Conservation (phyloP, 1,140 invertebrate species). For the Campodea augens region DNA sequence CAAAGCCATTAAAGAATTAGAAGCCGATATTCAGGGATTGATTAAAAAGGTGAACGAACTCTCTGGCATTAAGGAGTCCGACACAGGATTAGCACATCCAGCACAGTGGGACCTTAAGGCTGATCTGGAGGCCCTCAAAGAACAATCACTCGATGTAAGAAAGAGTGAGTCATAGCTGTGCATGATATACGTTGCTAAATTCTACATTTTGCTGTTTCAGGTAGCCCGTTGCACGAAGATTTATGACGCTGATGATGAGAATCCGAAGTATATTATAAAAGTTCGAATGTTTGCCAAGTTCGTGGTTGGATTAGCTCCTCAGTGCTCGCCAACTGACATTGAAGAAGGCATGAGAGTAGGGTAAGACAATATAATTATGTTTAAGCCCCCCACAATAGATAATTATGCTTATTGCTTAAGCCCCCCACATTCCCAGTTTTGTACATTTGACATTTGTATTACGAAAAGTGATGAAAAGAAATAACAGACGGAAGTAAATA, state of each 20-base stretch:
- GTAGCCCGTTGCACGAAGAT: slow-evolving; percentile 99
- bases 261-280: slow-evolving; percentile 99
- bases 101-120: slow-evolving; percentile 51
- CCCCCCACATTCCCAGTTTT: too few relatives aligned
- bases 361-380: too few relatives aligned
- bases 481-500: too few relatives aligned
- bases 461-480: too few relatives aligned
- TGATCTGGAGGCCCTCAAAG: slow-evolving; percentile 46
- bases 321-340: slow-evolving; percentile 98
- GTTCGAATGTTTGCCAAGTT: slow-evolving; percentile 99
- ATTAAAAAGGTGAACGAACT: slow-evolving; percentile 49
- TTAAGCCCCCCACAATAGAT: too few relatives aligned
- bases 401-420: too few relatives aligned
- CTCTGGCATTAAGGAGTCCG: slow-evolving; percentile 28
- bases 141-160: slow-evolving; percentile 35
- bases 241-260: slow-evolving; percentile 92
- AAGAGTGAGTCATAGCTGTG: too few relatives aligned
- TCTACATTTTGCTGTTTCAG: too few relatives aligned
- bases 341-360: slow-evolving; percentile 99
- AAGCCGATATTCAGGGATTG: slow-evolving; percentile 38
- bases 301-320: slow-evolving; percentile 96
- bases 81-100: slow-evolving; percentile 41
- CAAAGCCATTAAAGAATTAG: slow-evolving; percentile 36
- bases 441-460: too few relatives aligned
- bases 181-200: too few relatives aligned